Conservation (phyloP, 2,113 vertebrate genomes). For the Hemicordylus capensis region DNA sequence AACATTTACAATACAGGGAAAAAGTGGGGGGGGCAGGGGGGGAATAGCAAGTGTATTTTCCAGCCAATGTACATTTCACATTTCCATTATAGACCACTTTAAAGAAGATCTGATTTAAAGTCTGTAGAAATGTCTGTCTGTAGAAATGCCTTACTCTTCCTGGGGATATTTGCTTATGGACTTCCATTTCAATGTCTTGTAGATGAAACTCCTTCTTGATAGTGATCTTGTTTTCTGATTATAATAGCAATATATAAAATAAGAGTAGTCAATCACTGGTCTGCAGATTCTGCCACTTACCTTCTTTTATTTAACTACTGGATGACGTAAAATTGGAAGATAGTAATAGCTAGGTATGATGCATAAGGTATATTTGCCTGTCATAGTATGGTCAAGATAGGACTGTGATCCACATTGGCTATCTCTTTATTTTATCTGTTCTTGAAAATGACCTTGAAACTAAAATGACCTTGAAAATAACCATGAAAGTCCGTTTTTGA, state of each 20-base stretch:
- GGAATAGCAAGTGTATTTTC: not conserved
- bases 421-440: not conserved
- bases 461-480: not conserved
- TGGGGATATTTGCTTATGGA: not conserved
- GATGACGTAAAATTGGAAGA: not conserved
- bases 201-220: not conserved
- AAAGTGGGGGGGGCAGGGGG: no score
- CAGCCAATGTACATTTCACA: not conserved
- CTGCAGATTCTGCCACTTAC: not conserved
- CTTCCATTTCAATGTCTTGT: not conserved
- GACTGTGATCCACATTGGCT: accelerated
- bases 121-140: not conserved
- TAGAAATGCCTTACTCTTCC: not conserved
- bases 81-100: not conserved
- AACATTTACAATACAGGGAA: not conserved
- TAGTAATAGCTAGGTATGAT: not conserved
- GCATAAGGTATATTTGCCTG: not conserved
- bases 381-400: not conserved
- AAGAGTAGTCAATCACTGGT: not conserved
- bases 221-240: not conserved
- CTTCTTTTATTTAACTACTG: not conserved
- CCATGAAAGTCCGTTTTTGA: not conserved
- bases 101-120: not conserved
- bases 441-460: not conserved
- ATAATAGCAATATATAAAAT: not conserved